A percentile compares a stretch with the other conserved stretches of the same genome.
These are phyloP conservation scores for Bicyclus anynana DNA, from an alignment of 1,140 invertebrate species.

Conservation along the genomic window DNA sequence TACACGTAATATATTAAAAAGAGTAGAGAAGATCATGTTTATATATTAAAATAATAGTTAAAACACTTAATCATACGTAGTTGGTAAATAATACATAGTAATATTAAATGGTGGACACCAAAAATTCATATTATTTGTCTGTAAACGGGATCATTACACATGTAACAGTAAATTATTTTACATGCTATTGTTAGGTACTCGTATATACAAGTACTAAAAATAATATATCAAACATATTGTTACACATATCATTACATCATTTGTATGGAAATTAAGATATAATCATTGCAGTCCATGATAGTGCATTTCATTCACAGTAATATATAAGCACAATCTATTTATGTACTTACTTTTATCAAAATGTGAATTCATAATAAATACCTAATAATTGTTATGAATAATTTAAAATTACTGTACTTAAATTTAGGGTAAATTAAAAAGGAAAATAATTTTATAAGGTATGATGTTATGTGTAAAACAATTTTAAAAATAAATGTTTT, in stretches of 20 bases:
- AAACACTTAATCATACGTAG: not conserved
- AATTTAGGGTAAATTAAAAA: slow-evolving; percentile 67
- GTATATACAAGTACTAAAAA: slow-evolving; percentile 13
- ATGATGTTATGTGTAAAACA: no score
- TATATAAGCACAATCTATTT: slow-evolving; percentile 72
- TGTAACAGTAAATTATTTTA: not conserved
- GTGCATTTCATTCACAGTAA: slow-evolving; percentile 72
- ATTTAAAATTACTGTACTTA: slow-evolving; percentile 71
- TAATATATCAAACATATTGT: slow-evolving; percentile 30
- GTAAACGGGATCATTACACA: not conserved
- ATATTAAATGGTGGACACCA: no score
- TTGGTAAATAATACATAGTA: no score
- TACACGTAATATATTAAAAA: not conserved
- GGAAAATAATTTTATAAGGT: slow-evolving; percentile 72
- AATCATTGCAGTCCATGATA: slow-evolving; percentile 57
- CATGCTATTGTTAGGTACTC: not conserved
- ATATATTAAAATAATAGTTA: not conserved
- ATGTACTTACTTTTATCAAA: slow-evolving; percentile 51
- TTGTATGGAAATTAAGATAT: slow-evolving; percentile 28
- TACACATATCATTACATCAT: slow-evolving; percentile 36
- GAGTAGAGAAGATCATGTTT: not conserved
- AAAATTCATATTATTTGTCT: not conserved
- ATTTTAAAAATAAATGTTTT: no score
- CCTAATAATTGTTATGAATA: slow-evolving; percentile 70
- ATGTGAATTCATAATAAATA: slow-evolving; percentile 68